phyloP scores from a whole-genome alignment of 2,113 vertebrate genomes.

The Peucedramus taeniatus region DNA sequence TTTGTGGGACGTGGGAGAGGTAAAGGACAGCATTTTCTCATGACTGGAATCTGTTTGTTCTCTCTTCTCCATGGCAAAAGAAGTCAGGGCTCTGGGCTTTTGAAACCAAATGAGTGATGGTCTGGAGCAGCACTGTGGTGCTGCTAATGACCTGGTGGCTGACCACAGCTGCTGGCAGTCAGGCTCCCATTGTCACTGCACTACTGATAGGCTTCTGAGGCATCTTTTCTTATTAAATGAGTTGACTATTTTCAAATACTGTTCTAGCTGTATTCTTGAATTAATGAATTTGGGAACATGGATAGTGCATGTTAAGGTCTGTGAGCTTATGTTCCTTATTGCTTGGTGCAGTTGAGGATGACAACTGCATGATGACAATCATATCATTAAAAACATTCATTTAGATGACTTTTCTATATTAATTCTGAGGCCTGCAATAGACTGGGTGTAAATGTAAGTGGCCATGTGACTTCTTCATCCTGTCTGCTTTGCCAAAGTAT shows the following conservation, averaged over 20 bases:
- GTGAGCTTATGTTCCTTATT: not conserved
- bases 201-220: not conserved
- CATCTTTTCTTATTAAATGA: slow-evolving; percentile 17
- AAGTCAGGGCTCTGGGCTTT: slow-evolving; percentile 44
- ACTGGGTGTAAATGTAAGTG: not conserved
- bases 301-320: not conserved
- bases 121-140: slow-evolving; percentile 5
- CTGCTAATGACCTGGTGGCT: slow-evolving; percentile 54
- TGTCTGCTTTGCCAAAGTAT: not conserved
- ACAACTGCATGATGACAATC: too few species aligned
- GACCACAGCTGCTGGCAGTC: slow-evolving; percentile 1
- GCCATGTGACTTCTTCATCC: not conserved
- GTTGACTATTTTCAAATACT: not conserved
- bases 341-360: not conserved
- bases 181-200: not conserved
- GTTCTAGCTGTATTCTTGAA: slow-evolving; percentile 14
- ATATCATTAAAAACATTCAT: not conserved
- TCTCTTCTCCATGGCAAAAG: slow-evolving; percentile 36
- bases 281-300: not conserved
- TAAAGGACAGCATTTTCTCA: not conserved
- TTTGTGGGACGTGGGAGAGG: not conserved
- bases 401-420: not conserved
- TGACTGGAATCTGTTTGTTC: slow-evolving; percentile 24
- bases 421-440: not conserved
- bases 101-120: slow-evolving; percentile 39